Conservation (phyloP, 2,888 invertebrate species). For the Hypomecis atomaria region DNA sequence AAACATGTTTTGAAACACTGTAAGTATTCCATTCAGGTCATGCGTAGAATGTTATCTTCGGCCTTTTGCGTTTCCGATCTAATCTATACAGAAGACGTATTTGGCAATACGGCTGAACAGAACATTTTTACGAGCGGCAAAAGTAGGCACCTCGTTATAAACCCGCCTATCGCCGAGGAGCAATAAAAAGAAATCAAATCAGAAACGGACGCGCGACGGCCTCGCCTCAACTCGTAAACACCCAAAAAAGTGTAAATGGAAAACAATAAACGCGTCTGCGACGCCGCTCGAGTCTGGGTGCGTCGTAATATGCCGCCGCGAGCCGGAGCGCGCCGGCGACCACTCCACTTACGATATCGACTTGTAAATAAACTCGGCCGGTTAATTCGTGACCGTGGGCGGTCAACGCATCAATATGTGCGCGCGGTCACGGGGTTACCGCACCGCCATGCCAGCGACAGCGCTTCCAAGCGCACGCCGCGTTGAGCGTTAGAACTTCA, state of each 20-base stretch:
- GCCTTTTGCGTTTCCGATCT: conserved; percentile 45
- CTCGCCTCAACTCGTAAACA: conserved; percentile 75
- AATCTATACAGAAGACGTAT: conserved; percentile 41
- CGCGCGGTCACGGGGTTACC: conserved; percentile 80
- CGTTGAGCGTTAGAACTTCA: conserved; percentile 53
- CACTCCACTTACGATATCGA: conserved; percentile 45
- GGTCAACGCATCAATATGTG: conserved; percentile 80
- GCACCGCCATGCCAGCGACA: conserved; percentile 49
- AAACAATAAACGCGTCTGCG: conserved; percentile 79
- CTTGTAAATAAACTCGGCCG: conserved; percentile 64
- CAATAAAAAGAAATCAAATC: conserved; percentile 67
- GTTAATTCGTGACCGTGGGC: conserved; percentile 74
- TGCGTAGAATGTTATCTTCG: conserved; percentile 43
- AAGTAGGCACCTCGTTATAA: conserved; percentile 49
- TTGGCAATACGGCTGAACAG: conserved; percentile 42
- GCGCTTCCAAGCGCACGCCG: conserved; percentile 59
- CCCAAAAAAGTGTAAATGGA: conserved; percentile 76
- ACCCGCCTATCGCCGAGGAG: conserved; percentile 48
- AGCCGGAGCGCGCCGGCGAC: conserved; percentile 50
- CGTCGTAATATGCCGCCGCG: conserved; percentile 49
- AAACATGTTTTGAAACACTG: conserved; percentile 40
- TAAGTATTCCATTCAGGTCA: conserved; percentile 45
- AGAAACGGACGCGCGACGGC: conserved; percentile 73
- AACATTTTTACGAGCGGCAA: conserved; percentile 40
- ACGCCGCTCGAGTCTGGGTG: conserved; percentile 60